Conservation (phyloP, 2,888 invertebrate genomes). For the Nemotelus pantherinus region DNA sequence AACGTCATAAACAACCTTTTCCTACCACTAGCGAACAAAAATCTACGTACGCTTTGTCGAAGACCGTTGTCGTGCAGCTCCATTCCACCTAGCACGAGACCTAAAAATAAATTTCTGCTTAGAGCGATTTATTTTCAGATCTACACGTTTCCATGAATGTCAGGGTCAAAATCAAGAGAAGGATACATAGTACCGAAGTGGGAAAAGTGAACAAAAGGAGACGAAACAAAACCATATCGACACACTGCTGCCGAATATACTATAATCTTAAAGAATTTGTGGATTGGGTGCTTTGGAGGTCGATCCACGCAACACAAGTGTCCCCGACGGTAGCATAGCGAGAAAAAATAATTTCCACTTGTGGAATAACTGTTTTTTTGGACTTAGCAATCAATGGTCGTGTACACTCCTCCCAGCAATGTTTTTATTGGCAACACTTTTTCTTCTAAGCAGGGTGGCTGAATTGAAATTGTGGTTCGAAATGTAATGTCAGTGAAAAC, state of each 20-base stretch:
- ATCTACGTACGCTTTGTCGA: too few relatives aligned
- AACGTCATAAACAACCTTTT: conserved; percentile 16
- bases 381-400: too few relatives aligned
- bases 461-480: background rate
- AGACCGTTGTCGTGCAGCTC: background rate
- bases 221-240: background rate
- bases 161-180: conserved; percentile 27
- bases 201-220: background rate
- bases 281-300: too few relatives aligned
- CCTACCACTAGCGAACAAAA: background rate
- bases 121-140: conserved; percentile 36
- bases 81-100: background rate
- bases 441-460: too few relatives aligned
- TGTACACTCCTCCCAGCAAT: too few relatives aligned
- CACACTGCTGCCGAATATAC: background rate
- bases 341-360: too few relatives aligned
- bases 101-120: conserved; percentile 34
- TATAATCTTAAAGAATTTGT: too few relatives aligned
- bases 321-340: too few relatives aligned
- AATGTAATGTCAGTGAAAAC: background rate
- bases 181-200: background rate
- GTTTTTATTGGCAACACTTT: too few relatives aligned
- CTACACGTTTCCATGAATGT: conserved; percentile 31
- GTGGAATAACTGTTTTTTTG: too few relatives aligned
- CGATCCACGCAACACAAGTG: too few relatives aligned